Conservation (phyloP, 1,140 invertebrate species). For the Ridgeia piscesae region DNA sequence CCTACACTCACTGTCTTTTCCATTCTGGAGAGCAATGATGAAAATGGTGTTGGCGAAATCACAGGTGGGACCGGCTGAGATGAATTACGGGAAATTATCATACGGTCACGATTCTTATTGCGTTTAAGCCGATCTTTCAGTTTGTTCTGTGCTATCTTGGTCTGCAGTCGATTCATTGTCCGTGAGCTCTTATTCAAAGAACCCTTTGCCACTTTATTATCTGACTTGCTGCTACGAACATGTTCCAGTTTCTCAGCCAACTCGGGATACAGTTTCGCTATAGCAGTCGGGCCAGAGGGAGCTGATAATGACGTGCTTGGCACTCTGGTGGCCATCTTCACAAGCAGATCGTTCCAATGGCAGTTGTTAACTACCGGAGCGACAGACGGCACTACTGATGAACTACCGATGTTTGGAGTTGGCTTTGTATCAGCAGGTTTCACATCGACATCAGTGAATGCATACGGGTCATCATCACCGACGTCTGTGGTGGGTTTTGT, state of each 20-base stretch:
- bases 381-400: neutral
- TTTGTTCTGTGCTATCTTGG: slow-evolving; percentile 62
- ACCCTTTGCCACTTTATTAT: neutral
- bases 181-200: slow-evolving; percentile 49
- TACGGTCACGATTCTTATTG: slow-evolving; percentile 31
- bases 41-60: slow-evolving; percentile 7
- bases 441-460: slow-evolving; percentile 63
- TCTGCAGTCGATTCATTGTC: slow-evolving; percentile 61
- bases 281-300: neutral
- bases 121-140: slow-evolving; percentile 59
- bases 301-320: neutral
- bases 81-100: slow-evolving; percentile 31
- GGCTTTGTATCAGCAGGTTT: slow-evolving; percentile 27
- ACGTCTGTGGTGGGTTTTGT: slow-evolving; percentile 28
- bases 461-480: slow-evolving; percentile 62
- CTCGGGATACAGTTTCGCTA: slow-evolving; percentile 54
- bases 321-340: neutral
- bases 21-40: neutral
- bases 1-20: neutral
- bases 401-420: neutral
- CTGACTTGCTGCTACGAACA: slow-evolving; percentile 33
- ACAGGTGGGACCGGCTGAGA: slow-evolving; percentile 7
- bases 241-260: slow-evolving; percentile 54
- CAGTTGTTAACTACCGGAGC: neutral
- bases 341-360: neutral